Base-by-base conservation (phyloP, 2,888 invertebrate species). In the Chouioia cunea region DNA sequence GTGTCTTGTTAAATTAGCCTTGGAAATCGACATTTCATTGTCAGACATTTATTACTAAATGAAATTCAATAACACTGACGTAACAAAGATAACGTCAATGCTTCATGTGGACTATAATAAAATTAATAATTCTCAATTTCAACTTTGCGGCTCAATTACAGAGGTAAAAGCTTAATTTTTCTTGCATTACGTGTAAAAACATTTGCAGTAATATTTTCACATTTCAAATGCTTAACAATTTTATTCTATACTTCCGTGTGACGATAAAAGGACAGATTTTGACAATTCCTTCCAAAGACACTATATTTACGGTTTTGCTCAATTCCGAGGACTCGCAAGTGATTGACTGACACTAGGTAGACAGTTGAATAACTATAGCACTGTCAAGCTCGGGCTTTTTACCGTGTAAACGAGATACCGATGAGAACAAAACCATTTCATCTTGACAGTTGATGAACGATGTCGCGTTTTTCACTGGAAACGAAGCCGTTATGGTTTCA, bases 351-450 rank as follows among this genome's bases (percentile, higher is more conserved):
- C 46, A 47, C 56, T 56, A 56, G 54, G 46, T 52, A 27, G 64
- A 64, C 54, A 54, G 56, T 64, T 56, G 54, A 64, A 64, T 64
- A 56, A 64, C 47, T 36, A 14, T 56, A 20, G 18, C 20, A 56
- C 64, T 64, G 64, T 54, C 54, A 64, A 56, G 64, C 54, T 43
- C 64, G 54, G 64, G 22, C 54, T 54, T 47, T 36, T 54, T 47
- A 47, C 53, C 53, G 44, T 23, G 47, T 18, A 46, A 23, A n/a
- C 36, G 22, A 20, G 47, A 16, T 23, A 54, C 44, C 16, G 46
- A 64, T 43, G 44, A 44, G 22, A 36, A 36, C 36, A 36, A n/a
- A 36, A 36, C 16, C 12, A 56, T 36, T 36, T 62, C 62, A 20
- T 54, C 20, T 62, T 54, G 62, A 10, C 20, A 54, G 23, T 43